Conservation (phyloP, 53 echinoderm and acorn worm genomes). For the Stichopus horrens region DNA sequence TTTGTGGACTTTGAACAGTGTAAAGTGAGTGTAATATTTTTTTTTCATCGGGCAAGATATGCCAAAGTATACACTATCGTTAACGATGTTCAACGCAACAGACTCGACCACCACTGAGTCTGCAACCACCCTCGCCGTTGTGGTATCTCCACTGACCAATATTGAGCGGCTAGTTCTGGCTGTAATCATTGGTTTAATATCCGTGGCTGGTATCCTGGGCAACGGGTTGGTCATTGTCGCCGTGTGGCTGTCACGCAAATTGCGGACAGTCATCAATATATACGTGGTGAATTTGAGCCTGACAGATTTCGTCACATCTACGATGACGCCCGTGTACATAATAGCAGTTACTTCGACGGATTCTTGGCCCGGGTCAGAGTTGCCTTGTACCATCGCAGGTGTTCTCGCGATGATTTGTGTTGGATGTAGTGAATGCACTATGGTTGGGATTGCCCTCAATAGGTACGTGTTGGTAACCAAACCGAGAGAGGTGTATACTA, state of each 20-base stretch:
- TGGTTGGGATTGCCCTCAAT: slow-evolving; percentile 76
- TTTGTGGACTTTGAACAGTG: too few species aligned
- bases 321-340: slow-evolving; percentile 71
- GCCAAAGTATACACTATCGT: not conserved
- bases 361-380: slow-evolving; percentile 63
- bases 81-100: slow-evolving; percentile 2
- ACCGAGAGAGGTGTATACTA: slow-evolving; percentile 57
- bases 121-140: not conserved
- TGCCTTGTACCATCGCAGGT: slow-evolving; percentile 65
- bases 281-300: slow-evolving; percentile 72
- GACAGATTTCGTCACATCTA: slow-evolving; percentile 69
- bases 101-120: not conserved
- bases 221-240: slow-evolving; percentile 78
- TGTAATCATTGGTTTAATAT: slow-evolving; percentile 53
- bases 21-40: too few species aligned
- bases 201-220: slow-evolving; percentile 69
- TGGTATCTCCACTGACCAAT: slow-evolving; percentile 47
- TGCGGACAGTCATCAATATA: slow-evolving; percentile 64
- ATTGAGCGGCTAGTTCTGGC: slow-evolving; percentile 68
- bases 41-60: too few species aligned
- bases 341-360: slow-evolving; percentile 59
- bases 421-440: slow-evolving; percentile 69
- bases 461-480: slow-evolving; percentile 73
- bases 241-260: slow-evolving; percentile 65
- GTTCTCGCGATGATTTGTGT: slow-evolving; percentile 74